Conservation (phyloP, 1,140 invertebrate genomes). For the Brevipalpus yothersi region DNA sequence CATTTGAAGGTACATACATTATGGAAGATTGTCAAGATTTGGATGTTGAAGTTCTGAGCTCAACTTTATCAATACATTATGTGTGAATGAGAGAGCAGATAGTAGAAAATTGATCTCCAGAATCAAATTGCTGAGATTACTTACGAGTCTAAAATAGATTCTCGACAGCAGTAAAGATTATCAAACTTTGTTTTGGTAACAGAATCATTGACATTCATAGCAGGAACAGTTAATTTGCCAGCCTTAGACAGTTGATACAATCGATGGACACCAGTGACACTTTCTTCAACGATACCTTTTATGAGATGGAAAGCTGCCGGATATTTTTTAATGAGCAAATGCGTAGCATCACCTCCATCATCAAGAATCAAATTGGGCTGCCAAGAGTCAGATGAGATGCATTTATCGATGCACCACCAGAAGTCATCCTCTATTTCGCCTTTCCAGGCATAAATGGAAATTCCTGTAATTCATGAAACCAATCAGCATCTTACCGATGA, state of each 20-base stretch:
- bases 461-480: conserved; percentile 23
- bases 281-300: conserved; percentile 91
- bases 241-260: conserved; percentile 86
- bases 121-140: conserved; percentile 8
- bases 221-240: conserved; percentile 78
- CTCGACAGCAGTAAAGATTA: conserved; percentile 73
- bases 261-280: conserved; percentile 86
- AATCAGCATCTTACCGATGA: neutral
- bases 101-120: neutral
- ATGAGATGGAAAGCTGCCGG: conserved; percentile 82
- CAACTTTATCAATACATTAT: neutral
- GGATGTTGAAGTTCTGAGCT: too few relatives aligned
- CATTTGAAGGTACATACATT: too few relatives aligned
- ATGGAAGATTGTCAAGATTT: too few relatives aligned
- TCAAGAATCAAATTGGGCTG: conserved; percentile 95
- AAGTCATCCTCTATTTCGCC: conserved; percentile 91
- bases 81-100: neutral
- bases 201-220: conserved; percentile 97
- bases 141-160: conserved; percentile 69
- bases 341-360: conserved; percentile 89
- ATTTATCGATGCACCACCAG: conserved; percentile 96
- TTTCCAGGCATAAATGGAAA: conserved; percentile 78
- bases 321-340: conserved; percentile 90
- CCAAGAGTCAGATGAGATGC: conserved; percentile 72
- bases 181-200: conserved; percentile 99